Evolutionary conservation across 2,797 vertebrate genomes (phyloP), one percentile per base, ranked within the genome.

Genomic region (Discoglossus pictus): DNA sequence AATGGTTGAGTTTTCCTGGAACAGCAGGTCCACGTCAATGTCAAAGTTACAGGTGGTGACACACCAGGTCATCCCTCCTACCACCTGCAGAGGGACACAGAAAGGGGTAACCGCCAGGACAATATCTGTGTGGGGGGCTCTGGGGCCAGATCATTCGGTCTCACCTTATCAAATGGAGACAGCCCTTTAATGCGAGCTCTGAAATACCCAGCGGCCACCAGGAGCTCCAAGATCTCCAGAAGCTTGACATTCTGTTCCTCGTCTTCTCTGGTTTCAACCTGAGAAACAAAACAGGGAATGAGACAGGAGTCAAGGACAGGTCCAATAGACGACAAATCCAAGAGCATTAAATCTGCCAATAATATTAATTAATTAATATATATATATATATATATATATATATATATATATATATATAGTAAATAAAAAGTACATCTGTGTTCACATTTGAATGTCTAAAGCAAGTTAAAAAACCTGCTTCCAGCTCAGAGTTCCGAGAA

Each of bases 61-160:
- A 72, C 97, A 99, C 97, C 97, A 99, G 1, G 96, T 97, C 97
- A 99, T 96, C 50, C 96, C 97, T 1, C 97, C 97, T 0, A 99
- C 97, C 72, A 99, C 97, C 97, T 99, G 84, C 0, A 65, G 23
- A 10, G 24, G 16, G 40, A 31, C 15, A 46, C 76, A 67, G 70
- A 35, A n/a, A n/a, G n/a, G n/a, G n/a, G 38, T 68, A 23, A 8
- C 25, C 20, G 38, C 17, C 16, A 25, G 1, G 2, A 1, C 1
- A 10, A 31, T 24, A 17, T 20, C 4, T 7, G 27, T 31, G 16
- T 11, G 12, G 12, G 16, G n/a, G n/a, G n/a, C n/a, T n/a, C n/a
- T n/a, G n/a, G 12, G 12, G 46, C 10, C 8, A 15, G 1, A 63
- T 20, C 13, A 24, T 48, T 69, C n/a, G n/a, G 24, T 48, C 74